Evolutionary conservation across 2,797 vertebrate genomes (phyloP).

Genomic region (Apodemus agrarius): DNA sequence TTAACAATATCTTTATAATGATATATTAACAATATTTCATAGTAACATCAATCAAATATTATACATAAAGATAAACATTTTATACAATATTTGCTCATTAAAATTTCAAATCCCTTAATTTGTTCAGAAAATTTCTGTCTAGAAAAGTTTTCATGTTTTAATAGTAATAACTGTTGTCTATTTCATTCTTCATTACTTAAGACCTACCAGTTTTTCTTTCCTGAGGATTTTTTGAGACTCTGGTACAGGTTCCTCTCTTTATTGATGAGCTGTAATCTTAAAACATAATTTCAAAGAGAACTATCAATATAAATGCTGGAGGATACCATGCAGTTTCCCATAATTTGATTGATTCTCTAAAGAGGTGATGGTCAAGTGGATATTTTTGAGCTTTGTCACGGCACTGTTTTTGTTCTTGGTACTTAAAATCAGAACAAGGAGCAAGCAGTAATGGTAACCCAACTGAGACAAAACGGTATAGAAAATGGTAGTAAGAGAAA

Average conservation of each 20-base stretch:
- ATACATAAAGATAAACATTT: neutral
- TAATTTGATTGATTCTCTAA: neutral
- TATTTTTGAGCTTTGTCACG: neutral
- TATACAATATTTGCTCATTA: neutral
- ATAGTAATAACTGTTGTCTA: neutral
- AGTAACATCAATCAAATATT: neutral
- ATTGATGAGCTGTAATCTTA: neutral
- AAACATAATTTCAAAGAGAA: neutral
- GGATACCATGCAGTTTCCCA: neutral
- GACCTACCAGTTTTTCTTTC: constrained; percentile 32
- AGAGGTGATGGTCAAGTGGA: neutral
- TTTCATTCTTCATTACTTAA: constrained; percentile 27
- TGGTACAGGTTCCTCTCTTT: neutral
- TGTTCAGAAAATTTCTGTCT: neutral
- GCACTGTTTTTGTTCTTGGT: neutral
- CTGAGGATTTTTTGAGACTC: neutral
- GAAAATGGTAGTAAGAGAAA: neutral
- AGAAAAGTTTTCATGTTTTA: neutral
- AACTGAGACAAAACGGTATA: neutral
- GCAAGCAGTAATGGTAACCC: neutral
- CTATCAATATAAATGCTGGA: neutral
- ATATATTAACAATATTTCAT: neutral
- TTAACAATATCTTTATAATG: neutral
- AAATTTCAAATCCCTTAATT: neutral
- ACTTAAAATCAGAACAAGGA: neutral